These are phyloP conservation scores for Anguilla pacifica DNA, from an alignment of 2,797 vertebrate species.

Conservation along the genomic window DNA sequence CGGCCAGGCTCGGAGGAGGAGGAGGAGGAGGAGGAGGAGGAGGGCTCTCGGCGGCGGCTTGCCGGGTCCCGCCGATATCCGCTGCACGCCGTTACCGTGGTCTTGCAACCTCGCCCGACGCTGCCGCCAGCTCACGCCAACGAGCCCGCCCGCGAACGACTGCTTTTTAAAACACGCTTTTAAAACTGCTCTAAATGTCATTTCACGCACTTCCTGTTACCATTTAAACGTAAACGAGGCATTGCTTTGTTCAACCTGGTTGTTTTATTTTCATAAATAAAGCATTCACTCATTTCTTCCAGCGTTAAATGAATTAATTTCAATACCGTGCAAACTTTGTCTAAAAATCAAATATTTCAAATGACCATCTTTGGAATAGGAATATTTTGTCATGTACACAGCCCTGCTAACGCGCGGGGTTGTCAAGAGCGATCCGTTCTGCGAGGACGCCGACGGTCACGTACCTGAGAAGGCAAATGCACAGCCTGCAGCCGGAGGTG, in stretches of 20 bases:
- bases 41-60: conserved; percentile 70
- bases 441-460: conserved; percentile 28
- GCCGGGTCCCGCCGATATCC: conserved; percentile 70
- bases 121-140: background rate
- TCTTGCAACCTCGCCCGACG: conserved; percentile 5
- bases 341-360: background rate
- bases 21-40: conserved; percentile 10
- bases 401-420: background rate
- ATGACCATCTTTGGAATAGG: background rate
- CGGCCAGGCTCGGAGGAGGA: conserved; percentile 62
- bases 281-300: background rate
- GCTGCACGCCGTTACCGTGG: conserved; percentile 21
- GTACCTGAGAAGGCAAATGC: conserved; percentile 95
- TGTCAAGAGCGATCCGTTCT: background rate
- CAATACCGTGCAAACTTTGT: background rate
- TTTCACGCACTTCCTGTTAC: background rate
- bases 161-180: background rate
- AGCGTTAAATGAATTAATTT: background rate
- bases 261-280: conserved; percentile 10
- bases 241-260: background rate
- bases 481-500: conserved; percentile 87
- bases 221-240: background rate
- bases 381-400: background rate
- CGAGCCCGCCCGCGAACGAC: background rate
- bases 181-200: background rate